Base-by-base conservation (phyloP, 2,113 vertebrate species). In the Ceratotherium simum region DNA sequence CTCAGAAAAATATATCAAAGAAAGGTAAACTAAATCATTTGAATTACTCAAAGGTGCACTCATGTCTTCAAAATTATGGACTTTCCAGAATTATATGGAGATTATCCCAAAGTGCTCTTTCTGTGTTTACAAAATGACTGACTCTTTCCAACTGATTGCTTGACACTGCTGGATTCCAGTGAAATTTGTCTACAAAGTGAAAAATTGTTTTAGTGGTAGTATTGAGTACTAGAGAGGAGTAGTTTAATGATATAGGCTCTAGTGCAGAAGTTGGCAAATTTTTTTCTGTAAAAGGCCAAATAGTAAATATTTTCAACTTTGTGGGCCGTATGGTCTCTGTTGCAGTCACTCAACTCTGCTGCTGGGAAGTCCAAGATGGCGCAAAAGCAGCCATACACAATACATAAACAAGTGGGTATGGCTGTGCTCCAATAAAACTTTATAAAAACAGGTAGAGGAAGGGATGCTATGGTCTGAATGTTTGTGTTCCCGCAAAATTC, bases 251-350 rank as follows among this genome's bases (percentile, higher is more conserved):
- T 62, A 78, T 23, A 75, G 17, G 33, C 0, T 10, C 56, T 46
- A 46, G 42, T 81, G 20, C 10, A 76, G 48, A 7, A 2, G 9
- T 23, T 92, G 20, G 7, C 8, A 83, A 8, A 17, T 3, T 48
- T 60, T 69, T 3, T 79, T 82, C 56, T 91, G 12, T 65, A 62
- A 72, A 82, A 36, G 48, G 3, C 0, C 25, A 75, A 16, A 46
- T 60, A 87, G n/a, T 65, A 89, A 91, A 39, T 60, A 80, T 48
- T 96, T 96, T 83, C 69, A 58, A 1, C 13, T 75, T 91, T 92
- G 25, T 82, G 56, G 2, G 17, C 1, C n/a, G 25, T 65, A 31
- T 75, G 42, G 25, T 48, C 8, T 84, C 29, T 80, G 23, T 23
- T 33, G 14, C 18, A 78, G 23, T 16, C 25, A 73, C 21, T 56